Base-by-base conservation (phyloP, 2,888 invertebrate species). In the Apotomis turbidana region DNA sequence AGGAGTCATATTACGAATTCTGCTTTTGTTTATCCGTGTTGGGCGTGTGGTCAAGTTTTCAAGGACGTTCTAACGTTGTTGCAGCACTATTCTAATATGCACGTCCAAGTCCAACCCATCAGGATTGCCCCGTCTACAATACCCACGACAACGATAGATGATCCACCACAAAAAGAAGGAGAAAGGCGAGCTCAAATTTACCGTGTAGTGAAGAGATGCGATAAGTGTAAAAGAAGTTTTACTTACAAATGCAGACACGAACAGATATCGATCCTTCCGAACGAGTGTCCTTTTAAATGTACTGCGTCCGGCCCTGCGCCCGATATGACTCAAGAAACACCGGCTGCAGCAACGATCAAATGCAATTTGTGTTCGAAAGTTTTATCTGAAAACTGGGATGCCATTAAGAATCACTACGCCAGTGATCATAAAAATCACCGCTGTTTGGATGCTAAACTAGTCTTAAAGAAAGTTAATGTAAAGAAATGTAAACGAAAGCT, bases 281-380 rank as follows among this genome's bases (percentile, higher is more conserved):
- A 80, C 75, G 83, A 87, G 75, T 91, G 91, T 71, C 91, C 91
- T n/a, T 87, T 82, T 73, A 87, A 85, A 78, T 91, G 91, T 79
- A 74, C 81, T 55, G 76, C 81, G 66, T 74, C 78, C 46, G 74
- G 75, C 60, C 68, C 38, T 38, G 49, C n/a, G 10, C 55, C 54
- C n/a, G 38, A 38, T 51, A 73, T 62, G 59, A 55, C 75, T 41
- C 75, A 75, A 67, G 73, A 71, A 64, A 36, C 67, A 52, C 73
- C 63, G 9, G 57, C 61, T 41, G 54, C 59, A 13, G 59, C 52
- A 15, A 59, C 54, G 64, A 83, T 91, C 70, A 82, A 75, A 51
- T 93, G 93, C 75, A 81, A 85, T 74, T 74, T 91, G 57, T 93
- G 93, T 76, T 83, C 86, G 74, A 76, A 71, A 5, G 81, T 81